Conservation (phyloP, 1,140 invertebrate species). For the Nasonia vitripennis region DNA sequence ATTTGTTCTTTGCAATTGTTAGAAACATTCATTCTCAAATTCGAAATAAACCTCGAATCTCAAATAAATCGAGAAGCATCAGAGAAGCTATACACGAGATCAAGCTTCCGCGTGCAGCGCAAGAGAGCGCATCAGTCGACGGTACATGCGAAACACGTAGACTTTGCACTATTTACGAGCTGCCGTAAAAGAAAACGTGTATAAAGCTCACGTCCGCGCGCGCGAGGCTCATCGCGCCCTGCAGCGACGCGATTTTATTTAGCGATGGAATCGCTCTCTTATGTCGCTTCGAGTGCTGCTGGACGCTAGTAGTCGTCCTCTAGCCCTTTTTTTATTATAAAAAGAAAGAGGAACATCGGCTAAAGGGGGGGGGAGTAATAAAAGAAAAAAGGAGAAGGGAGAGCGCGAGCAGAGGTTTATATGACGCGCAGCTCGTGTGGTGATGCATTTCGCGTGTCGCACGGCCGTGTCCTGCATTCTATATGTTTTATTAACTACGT, state of each 20-base stretch:
- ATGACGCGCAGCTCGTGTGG: too few species aligned
- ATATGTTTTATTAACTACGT: too few species aligned
- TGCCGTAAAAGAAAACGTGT: neutral
- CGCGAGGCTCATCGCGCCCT: neutral
- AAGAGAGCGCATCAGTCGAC: neutral
- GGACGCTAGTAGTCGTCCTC: neutral
- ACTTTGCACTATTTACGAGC: conserved; percentile 28
- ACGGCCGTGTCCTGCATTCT: too few species aligned
- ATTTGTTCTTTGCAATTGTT: too few species aligned
- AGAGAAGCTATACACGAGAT: neutral
- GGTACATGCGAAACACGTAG: conserved; percentile 14
- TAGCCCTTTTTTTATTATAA: neutral
- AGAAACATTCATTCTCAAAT: too few species aligned
- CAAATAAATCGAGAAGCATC: neutral
- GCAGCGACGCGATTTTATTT: neutral
- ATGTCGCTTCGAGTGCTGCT: neutral
- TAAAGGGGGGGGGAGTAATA: neutral
- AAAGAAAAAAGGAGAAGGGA: neutral
- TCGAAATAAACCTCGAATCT: neutral
- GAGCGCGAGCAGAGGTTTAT: too few species aligned
- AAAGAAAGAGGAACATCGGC: neutral
- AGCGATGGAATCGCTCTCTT: neutral
- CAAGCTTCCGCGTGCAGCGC: too few species aligned
- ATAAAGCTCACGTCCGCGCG: neutral
- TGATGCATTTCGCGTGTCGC: too few species aligned